Base-by-base conservation (phyloP, 2,888 invertebrate species). In the Amiota minor region DNA sequence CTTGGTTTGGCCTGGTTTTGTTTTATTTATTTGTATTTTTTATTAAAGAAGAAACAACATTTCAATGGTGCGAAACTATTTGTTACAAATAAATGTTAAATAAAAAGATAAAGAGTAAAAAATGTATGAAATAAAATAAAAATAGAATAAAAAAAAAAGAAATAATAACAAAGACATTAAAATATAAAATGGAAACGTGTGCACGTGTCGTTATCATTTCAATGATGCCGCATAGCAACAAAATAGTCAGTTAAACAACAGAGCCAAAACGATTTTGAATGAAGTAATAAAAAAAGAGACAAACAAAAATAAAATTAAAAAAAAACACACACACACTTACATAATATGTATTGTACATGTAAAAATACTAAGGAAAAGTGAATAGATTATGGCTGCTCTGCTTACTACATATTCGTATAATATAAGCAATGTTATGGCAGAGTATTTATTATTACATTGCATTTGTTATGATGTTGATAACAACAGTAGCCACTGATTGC, bases 101-200 rank as follows among this genome's bases (percentile, higher is more conserved):
- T n/a, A n/a, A n/a, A 35, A 35, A 35, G 35, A 35, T 35, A 35
- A 35, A 6, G 35, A 35, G 35, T 35, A 35, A 35, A 35, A 35
- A 35, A 35, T 35, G 6, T 23, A 3, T 23, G 23, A 23, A 23
- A 23, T 23, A 23, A 56, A 11, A 11, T n/a, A 56, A 56, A 55
- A 56, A 18, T 16, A 56, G 16, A n/a, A 56, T 2, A 56, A 8
- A n/a, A n/a, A 10, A 56, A 2, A 56, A 61, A 61, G 1, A 14
- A 20, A 23, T 61, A 61, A n/a, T 35, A 35, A 35, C 35, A 35
- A 35, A 35, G 35, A 35, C 35, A 35, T 35, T 6, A 35, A 23
- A 35, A 35, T 35, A n/a, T n/a, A n/a, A n/a, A n/a, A n/a, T n/a
- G n/a, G 35, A 35, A 80, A 80, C 83, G 79, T 81, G 82, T 75